phyloP scores from a whole-genome alignment of 1,140 invertebrate species.

The Drosophila rufa region DNA sequence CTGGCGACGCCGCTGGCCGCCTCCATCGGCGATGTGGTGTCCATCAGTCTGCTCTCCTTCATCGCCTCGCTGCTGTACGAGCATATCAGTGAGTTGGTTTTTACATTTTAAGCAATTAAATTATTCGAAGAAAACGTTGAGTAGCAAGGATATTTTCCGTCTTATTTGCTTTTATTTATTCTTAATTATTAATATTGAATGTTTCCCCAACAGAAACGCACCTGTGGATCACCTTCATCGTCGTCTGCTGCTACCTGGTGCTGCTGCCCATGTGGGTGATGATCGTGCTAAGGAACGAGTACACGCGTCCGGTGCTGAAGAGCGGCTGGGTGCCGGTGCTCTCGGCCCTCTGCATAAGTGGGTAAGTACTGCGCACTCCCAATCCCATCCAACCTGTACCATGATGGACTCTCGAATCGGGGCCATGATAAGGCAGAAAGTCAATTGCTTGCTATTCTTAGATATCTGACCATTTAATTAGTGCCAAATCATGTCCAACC shows the following conservation, averaged over 20 bases:
- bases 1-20: constrained; percentile 98
- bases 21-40: constrained; percentile 97
- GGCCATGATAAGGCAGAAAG: constrained; percentile 66
- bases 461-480: constrained; percentile 19
- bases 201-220: constrained; percentile 86
- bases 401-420: constrained; percentile 38
- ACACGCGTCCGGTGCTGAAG: constrained; percentile 91
- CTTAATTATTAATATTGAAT: background rate
- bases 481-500: constrained; percentile 30
- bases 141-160: no score
- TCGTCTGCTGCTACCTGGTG: constrained; percentile 89
- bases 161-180: background rate
- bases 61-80: constrained; percentile 90
- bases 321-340: constrained; percentile 95
- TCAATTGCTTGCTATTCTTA: constrained; percentile 39
- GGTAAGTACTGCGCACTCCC: constrained; percentile 86
- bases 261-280: constrained; percentile 93
- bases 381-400: background rate
- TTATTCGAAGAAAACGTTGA: no score
- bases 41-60: constrained; percentile 92
- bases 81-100: constrained; percentile 86
- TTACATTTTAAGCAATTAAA: no score
- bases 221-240: constrained; percentile 88
- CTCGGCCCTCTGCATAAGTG: constrained; percentile 94
- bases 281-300: constrained; percentile 91